phyloP scores from a whole-genome alignment of 1,140 invertebrate genomes.

The Cepaea nemoralis region DNA sequence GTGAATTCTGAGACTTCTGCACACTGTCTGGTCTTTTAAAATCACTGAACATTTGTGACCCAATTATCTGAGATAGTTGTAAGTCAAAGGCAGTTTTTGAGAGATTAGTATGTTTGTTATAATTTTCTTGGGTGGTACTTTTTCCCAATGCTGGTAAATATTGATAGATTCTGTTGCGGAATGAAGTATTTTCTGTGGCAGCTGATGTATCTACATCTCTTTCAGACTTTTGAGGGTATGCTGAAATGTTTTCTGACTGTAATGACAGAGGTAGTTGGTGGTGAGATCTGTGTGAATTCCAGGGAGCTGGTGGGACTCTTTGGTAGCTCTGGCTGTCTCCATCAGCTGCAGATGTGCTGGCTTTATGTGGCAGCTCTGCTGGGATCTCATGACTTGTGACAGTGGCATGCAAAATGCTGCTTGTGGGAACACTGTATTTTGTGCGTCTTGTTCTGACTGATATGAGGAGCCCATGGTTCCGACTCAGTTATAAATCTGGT shows the following conservation, averaged over 20 bases:
- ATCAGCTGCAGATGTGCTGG: neutral
- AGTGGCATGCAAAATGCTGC: neutral
- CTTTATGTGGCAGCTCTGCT: neutral
- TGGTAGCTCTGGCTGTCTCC: neutral
- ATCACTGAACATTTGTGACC: neutral
- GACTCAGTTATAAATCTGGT: too few species aligned
- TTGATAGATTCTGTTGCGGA: neutral
- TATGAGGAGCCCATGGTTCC: neutral
- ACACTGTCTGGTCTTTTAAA: neutral
- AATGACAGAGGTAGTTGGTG: neutral
- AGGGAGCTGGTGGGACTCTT: neutral
- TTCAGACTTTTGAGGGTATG: neutral
- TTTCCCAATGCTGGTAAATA: neutral
- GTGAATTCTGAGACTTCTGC: neutral
- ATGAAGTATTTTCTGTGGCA: neutral
- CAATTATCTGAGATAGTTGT: neutral
- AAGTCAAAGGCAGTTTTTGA: neutral
- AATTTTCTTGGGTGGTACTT: neutral
- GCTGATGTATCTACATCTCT: neutral
- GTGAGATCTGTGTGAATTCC: neutral
- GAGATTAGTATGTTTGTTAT: neutral
- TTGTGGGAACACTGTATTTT: neutral
- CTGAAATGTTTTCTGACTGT: neutral
- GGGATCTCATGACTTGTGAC: neutral
- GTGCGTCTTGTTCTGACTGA: neutral